Conservation (phyloP, 2,113 vertebrate species). For the Aepyceros melampus region DNA sequence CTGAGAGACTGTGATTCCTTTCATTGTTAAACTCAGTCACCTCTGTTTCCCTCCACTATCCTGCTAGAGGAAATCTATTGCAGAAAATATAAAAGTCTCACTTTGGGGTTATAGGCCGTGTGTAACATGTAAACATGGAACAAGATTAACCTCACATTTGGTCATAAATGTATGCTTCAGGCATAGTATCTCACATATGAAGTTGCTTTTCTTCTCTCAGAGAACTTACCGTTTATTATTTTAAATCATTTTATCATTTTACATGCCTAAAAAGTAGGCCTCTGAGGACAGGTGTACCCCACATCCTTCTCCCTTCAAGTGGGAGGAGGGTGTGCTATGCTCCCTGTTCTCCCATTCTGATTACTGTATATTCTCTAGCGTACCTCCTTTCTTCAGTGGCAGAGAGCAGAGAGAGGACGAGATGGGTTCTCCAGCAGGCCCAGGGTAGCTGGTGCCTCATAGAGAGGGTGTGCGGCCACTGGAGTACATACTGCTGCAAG, state of each 20-base stretch:
- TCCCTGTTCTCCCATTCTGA: background rate
- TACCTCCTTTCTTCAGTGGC: background rate
- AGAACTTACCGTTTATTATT: background rate
- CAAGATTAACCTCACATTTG: background rate
- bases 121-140: background rate
- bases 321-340: background rate
- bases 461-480: background rate
- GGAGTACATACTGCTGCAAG: background rate
- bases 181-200: background rate
- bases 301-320: background rate
- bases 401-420: background rate
- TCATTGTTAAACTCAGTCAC: background rate
- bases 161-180: background rate
- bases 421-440: no score
- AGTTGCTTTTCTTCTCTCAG: background rate
- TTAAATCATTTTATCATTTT: background rate
- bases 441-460: background rate
- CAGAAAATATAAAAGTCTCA: background rate
- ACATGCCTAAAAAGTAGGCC: background rate
- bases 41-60: background rate
- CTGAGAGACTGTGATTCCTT: background rate
- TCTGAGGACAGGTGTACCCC: background rate
- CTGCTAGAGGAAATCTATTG: no score
- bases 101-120: background rate
- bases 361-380: background rate